phyloP scores from a whole-genome alignment of 2,888 invertebrate genomes.

The Germaria angustata region DNA sequence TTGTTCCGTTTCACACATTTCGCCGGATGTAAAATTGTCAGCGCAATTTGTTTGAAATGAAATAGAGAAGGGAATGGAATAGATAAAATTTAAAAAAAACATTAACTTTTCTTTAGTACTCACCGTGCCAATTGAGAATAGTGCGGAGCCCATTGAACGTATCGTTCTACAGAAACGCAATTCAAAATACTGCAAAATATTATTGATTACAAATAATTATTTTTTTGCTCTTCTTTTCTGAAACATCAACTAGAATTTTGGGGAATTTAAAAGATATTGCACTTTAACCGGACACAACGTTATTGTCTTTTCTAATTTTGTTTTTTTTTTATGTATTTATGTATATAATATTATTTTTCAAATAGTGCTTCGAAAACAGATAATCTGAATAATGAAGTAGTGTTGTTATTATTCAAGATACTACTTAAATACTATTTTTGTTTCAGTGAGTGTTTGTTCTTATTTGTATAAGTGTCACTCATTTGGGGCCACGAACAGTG shows the following conservation, averaged over 20 bases:
- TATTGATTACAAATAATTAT: conserved; percentile 29
- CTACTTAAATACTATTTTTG: too few species aligned
- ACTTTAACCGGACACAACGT: conserved; percentile 11
- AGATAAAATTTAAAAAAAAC: conserved; percentile 8
- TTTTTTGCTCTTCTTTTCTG: background rate
- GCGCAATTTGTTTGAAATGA: background rate
- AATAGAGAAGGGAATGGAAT: background rate
- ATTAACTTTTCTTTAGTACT: conserved; percentile 77
- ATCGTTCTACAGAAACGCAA: conserved; percentile 86
- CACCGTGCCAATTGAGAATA: conserved; percentile 86
- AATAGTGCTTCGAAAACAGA: too few species aligned
- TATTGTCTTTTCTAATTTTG: background rate
- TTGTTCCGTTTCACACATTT: conserved; percentile 12
- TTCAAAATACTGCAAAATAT: conserved; percentile 84
- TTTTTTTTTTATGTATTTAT: background rate
- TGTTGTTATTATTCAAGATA: too few species aligned
- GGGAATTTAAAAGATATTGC: background rate
- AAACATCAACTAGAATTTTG: background rate
- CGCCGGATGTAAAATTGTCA: conserved; percentile 5
- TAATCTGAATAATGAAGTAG: too few species aligned
- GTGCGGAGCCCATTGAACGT: conserved; percentile 85
- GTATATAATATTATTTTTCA: too few species aligned
- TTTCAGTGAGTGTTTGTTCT: too few species aligned
- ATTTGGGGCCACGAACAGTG: too few species aligned
- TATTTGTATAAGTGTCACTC: too few species aligned